Evolutionary conservation across 2,888 invertebrate species (phyloP).

Genomic region (Buathra laborator): DNA sequence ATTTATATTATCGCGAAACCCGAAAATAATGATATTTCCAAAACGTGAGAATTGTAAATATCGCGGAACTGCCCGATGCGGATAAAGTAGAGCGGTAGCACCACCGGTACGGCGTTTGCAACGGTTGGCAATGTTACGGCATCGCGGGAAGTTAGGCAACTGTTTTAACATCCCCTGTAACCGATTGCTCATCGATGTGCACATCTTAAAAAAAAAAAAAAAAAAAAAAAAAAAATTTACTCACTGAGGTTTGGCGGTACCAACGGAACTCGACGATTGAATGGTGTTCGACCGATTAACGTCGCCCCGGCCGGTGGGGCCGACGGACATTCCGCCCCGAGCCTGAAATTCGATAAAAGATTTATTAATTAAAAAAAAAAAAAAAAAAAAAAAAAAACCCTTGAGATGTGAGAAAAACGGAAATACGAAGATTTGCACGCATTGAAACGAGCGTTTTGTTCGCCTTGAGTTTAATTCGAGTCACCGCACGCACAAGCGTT

Average conservation of each 20-base stretch:
- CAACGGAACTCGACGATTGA: conserved; percentile 38
- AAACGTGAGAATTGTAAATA: neutral
- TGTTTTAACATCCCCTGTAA: neutral
- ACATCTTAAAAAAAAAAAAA: neutral
- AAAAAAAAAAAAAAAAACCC: neutral
- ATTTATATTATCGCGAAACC: neutral
- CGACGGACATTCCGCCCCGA: conserved; percentile 77
- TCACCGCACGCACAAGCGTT: neutral
- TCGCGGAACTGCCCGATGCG: neutral
- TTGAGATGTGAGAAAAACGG: conserved; percentile 3
- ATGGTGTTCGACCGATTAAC: conserved; percentile 42
- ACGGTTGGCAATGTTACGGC: conserved; percentile 15
- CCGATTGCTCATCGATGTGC: neutral
- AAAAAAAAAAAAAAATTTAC: neutral
- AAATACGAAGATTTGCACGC: conserved; percentile 3
- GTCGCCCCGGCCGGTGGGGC: conserved; percentile 72
- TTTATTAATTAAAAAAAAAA: neutral
- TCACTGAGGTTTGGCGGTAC: conserved; percentile 40
- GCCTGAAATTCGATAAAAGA: conserved; percentile 67
- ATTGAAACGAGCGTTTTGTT: neutral
- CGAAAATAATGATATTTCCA: neutral
- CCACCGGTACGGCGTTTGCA: neutral
- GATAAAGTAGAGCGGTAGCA: neutral
- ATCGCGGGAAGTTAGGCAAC: neutral
- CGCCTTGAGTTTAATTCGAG: conserved; percentile 53